Evolutionary conservation across 1,140 invertebrate species (phyloP), one percentile per base, ranked within the genome.

Genomic region (Conopomorpha cramerella): DNA sequence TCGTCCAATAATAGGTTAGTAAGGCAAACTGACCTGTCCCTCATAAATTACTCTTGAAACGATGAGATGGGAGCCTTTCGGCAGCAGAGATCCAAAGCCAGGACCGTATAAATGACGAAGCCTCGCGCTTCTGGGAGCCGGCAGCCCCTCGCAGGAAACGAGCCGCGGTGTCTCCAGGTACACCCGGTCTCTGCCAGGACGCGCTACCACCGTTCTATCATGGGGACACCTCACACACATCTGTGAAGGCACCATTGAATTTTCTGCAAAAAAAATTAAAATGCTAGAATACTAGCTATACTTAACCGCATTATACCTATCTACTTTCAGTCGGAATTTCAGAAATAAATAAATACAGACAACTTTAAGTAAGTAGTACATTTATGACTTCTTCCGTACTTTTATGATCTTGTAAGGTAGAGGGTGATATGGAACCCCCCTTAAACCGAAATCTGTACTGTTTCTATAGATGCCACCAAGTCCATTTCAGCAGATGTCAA

Each of bases 141-240:
- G 55, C 18, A 41, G 41, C 2, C 65, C 57, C 3, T 53, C 51
- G 38, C 68, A 73, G 0, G 54, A 49, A 2, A 32, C 12, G 8
- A 73, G 32, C 4, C 39, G 38, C 11, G 64, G 65, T 11, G 39
- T 37, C 25, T 63, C 55, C 8, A 73, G 34, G 8, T 57, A 34
- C 0, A 67, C 63, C 16, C 46, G 42, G 34, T 65, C 54, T 3
- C 39, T 45, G 1, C 62, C 58, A 7, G 50, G 23, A 37, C 54
- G 66, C 3, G 64, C 52, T 19, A 73, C 48, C 15, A 73, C 31
- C n/a, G 65, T 73, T 43, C 62, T 55, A 39, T 68, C 66, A 27
- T 43, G 38, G 1, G 68, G 68, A 39, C 68, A 73, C 39, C 40
- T 54, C 28, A 73, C 43, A 34, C 70, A 74, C 11, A 45, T 30